Conservation (phyloP, 2,113 vertebrate species). For the Haliaeetus leucogaster region DNA sequence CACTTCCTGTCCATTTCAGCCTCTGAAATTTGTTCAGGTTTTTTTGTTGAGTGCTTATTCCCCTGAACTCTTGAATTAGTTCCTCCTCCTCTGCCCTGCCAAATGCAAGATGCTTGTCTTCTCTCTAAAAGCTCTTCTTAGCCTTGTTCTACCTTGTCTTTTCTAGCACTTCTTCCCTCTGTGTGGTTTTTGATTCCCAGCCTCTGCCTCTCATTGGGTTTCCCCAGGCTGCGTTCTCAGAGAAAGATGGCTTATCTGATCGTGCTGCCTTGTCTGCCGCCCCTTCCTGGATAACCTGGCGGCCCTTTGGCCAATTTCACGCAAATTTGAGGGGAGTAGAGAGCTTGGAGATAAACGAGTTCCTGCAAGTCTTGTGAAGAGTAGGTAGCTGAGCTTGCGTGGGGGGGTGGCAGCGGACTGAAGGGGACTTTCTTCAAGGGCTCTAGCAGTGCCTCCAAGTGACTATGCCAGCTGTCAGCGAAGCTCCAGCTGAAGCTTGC, state of each 20-base stretch:
- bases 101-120: background rate
- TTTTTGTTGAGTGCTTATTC: background rate
- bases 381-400: background rate
- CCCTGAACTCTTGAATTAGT: background rate
- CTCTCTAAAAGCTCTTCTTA: background rate
- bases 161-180: background rate
- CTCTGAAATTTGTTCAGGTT: background rate
- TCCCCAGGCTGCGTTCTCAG: constrained; percentile 29
- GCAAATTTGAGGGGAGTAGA: background rate
- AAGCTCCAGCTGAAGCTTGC: background rate
- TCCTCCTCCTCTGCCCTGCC: background rate
- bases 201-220: background rate
- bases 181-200: constrained; percentile 25
- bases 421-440: background rate
- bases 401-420: background rate
- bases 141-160: background rate
- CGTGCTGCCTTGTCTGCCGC: background rate
- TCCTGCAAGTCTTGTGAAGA: background rate
- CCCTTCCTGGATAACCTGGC: background rate
- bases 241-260: background rate
- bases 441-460: background rate
- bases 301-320: constrained; percentile 30
- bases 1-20: background rate
- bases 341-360: background rate
- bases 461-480: background rate